Conservation (phyloP, 1,140 invertebrate species). For the Cataglyphis hispanica region DNA sequence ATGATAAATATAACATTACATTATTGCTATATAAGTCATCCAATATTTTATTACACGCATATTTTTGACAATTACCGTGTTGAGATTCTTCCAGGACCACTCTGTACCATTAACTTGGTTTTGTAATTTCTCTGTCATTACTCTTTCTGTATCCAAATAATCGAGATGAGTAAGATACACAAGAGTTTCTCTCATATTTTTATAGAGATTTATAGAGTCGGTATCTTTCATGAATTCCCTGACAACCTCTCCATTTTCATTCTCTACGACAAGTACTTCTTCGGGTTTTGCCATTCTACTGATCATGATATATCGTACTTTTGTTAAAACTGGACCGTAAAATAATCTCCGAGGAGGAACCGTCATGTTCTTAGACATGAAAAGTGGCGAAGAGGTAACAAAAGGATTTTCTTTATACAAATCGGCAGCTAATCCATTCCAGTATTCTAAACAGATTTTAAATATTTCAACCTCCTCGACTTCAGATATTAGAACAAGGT, state of each 20-base stretch:
- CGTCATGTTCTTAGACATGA: constrained; percentile 81
- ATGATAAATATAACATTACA: constrained; percentile 9
- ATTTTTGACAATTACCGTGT: constrained; percentile 90
- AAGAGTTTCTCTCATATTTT: constrained; percentile 99
- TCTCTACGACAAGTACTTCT: constrained; percentile 99
- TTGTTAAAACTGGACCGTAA: constrained; percentile 94
- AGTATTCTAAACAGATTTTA: constrained; percentile 99
- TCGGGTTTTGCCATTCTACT: constrained; percentile 99
- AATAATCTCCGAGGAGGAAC: constrained; percentile 88
- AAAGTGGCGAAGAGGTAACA: constrained; percentile 80
- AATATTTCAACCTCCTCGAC: constrained; percentile 99
- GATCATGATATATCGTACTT: constrained; percentile 99
- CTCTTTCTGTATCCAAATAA: constrained; percentile 98
- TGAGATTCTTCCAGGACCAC: constrained; percentile 99
- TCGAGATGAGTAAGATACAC: constrained; percentile 99
- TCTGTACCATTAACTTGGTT: constrained; percentile 99
- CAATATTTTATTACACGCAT: not conserved
- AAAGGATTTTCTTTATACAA: constrained; percentile 94
- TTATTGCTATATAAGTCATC: not conserved
- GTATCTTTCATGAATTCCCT: constrained; percentile 99
- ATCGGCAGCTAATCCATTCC: constrained; percentile 97
- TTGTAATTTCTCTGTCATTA: constrained; percentile 99
- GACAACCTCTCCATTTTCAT: constrained; percentile 99
- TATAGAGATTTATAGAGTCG: constrained; percentile 99
- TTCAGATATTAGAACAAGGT: constrained; percentile 98